Conservation (phyloP, 1,140 invertebrate species). For the Coenobita brevimanus region DNA sequence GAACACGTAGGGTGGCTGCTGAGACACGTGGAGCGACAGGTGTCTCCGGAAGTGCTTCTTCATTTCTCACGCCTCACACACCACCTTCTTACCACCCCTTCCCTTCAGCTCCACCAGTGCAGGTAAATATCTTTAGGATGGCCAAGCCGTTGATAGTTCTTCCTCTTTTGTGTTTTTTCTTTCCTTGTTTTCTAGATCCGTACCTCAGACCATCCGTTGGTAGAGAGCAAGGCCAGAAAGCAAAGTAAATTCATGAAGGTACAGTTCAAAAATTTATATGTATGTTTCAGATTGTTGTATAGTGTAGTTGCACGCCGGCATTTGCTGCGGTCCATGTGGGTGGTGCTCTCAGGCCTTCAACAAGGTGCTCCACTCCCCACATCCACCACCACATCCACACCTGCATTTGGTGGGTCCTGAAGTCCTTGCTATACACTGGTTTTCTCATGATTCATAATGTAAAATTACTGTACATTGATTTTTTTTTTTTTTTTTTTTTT, state of each 20-base stretch:
- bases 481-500: too few species aligned
- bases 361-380: slow-evolving; percentile 47
- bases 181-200: too few species aligned
- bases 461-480: too few species aligned
- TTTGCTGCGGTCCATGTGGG: slow-evolving; percentile 64
- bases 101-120: slow-evolving; percentile 61
- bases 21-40: slow-evolving; percentile 57
- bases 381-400: neutral
- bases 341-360: slow-evolving; percentile 60
- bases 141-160: too few species aligned
- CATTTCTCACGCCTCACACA: slow-evolving; percentile 63
- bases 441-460: too few species aligned
- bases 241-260: neutral
- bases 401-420: slow-evolving; percentile 39
- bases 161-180: neutral
- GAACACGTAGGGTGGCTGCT: slow-evolving; percentile 67
- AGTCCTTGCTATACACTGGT: too few species aligned
- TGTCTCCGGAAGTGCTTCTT: slow-evolving; percentile 59
- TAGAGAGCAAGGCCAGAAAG: neutral
- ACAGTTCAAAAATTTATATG: neutral
- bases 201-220: neutral
- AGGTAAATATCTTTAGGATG: slow-evolving; percentile 20
- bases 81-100: slow-evolving; percentile 61
- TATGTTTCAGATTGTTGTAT: slow-evolving; percentile 55
- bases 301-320: slow-evolving; percentile 58